A percentile compares a stretch with the other conserved stretches of the same genome.
These are phyloP conservation scores for Lymantria monacha DNA, from an alignment of 2,888 invertebrate species.

Conservation along the genomic window DNA sequence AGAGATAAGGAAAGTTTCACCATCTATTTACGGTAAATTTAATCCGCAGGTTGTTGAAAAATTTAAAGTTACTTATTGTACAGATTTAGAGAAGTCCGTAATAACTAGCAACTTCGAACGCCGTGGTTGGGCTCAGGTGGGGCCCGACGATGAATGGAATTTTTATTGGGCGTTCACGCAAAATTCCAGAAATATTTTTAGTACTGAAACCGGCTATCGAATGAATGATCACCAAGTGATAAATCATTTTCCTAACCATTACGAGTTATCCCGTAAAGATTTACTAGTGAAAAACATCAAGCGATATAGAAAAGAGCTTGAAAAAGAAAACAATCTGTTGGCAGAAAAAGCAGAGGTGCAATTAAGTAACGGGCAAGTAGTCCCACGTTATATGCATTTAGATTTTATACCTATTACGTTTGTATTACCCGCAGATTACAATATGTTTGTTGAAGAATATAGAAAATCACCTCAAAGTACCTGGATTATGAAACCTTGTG, in stretches of 20 bases:
- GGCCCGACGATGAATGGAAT: constrained; percentile 97
- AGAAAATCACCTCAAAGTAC: constrained; percentile 96
- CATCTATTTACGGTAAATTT: constrained; percentile 35
- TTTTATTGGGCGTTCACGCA: constrained; percentile 97
- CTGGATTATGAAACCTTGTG: constrained; percentile 99
- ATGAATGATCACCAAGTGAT: constrained; percentile 96
- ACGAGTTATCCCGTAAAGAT: constrained; percentile 97
- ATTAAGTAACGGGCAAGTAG: constrained; percentile 83
- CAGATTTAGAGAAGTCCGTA: constrained; percentile 97
- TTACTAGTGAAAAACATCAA: constrained; percentile 97
- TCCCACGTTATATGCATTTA: constrained; percentile 88
- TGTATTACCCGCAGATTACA: constrained; percentile 97
- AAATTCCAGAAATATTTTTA: constrained; percentile 95
- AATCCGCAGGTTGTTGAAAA: constrained; percentile 40
- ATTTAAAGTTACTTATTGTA: constrained; percentile 78
- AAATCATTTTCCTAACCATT: constrained; percentile 98
- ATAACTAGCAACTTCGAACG: constrained; percentile 95
- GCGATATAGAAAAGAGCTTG: constrained; percentile 94
- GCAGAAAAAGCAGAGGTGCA: constrained; percentile 86
- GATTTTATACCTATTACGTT: constrained; percentile 98
- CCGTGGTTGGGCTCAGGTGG: constrained; percentile 92
- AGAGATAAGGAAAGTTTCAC: constrained; percentile 42
- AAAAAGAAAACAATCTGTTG: constrained; percentile 92
- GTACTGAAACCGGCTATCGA: constrained; percentile 94
- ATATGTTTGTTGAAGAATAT: constrained; percentile 98